Evolutionary conservation across 2,113 vertebrate genomes (phyloP).

Genomic region (Erpornis zantholeuca): DNA sequence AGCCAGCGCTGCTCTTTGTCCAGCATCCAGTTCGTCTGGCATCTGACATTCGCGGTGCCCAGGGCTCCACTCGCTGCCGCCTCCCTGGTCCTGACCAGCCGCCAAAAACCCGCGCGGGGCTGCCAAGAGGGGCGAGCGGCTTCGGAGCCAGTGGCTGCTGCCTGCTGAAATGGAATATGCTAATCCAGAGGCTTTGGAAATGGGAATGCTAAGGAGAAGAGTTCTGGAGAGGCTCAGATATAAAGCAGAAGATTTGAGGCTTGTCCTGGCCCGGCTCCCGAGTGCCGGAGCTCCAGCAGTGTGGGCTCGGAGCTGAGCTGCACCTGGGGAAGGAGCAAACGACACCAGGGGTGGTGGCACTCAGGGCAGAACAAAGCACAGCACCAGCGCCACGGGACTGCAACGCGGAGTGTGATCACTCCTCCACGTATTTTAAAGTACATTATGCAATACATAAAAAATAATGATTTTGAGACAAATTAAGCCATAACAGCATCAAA

Average conservation of each 20-base stretch:
- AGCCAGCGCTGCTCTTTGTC: slow-evolving; percentile 50
- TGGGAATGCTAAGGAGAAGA: rapidly evolving
- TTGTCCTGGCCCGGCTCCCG: not conserved
- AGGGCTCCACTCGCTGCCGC: not conserved
- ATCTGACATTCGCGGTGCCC: slow-evolving; percentile 55
- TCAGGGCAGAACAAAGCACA: not conserved
- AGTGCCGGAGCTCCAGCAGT: not conserved
- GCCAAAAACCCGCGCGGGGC: not conserved
- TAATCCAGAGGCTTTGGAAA: not conserved
- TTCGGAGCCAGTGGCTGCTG: not conserved
- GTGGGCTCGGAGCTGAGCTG: not conserved
- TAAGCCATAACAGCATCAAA: slow-evolving; percentile 70
- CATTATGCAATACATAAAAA: slow-evolving; percentile 73
- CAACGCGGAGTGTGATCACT: not conserved
- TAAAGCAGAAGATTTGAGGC: not conserved
- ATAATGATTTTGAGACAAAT: slow-evolving; percentile 78
- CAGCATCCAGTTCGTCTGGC: slow-evolving; percentile 37
- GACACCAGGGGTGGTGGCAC: not conserved
- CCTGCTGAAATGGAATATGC: not conserved
- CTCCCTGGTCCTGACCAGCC: not conserved
- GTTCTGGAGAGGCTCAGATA: not conserved
- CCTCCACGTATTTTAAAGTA: slow-evolving; percentile 37
- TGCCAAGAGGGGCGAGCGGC: not conserved
- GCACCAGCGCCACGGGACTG: not conserved
- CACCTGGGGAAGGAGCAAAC: rapidly evolving